Evolutionary conservation across 1,140 invertebrate species (phyloP).

Genomic region (Littorina saxatilis): DNA sequence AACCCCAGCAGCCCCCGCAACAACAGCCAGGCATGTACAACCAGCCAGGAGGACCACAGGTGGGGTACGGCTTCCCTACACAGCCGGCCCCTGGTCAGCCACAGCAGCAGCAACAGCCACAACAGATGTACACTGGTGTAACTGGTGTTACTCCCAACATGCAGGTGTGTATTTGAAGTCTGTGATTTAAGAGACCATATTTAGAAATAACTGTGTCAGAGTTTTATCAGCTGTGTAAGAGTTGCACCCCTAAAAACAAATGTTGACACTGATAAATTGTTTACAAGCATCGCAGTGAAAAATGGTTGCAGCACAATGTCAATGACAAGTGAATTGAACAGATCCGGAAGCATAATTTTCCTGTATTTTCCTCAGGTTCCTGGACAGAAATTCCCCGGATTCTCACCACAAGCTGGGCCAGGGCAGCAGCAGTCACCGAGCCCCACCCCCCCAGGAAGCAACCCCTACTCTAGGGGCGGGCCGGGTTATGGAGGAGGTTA

Average conservation of each 20-base stretch:
- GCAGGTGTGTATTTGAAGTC: slow-evolving; percentile 21
- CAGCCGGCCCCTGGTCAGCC: slow-evolving; percentile 38
- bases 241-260: not conserved
- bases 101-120: slow-evolving; percentile 36
- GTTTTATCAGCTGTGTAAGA: no score
- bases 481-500: slow-evolving; percentile 46
- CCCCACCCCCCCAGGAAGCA: slow-evolving; percentile 37
- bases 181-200: not conserved
- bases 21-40: slow-evolving; percentile 21
- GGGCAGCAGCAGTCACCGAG: slow-evolving; percentile 24
- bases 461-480: slow-evolving; percentile 57
- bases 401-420: slow-evolving; percentile 7
- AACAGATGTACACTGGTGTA: slow-evolving; percentile 28
- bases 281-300: no score
- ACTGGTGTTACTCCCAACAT: slow-evolving; percentile 26
- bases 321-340: no score
- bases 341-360: no score
- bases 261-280: not conserved
- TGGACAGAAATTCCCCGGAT: not conserved
- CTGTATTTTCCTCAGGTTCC: not conserved
- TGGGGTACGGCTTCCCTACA: slow-evolving; percentile 3
- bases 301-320: no score
- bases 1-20: slow-evolving; percentile 40
- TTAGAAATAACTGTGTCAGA: no score
- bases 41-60: slow-evolving; percentile 12